Evolutionary conservation across 2,797 vertebrate genomes (phyloP), one percentile per base, ranked within the genome.

Genomic region (Halcyon leucocephala): DNA sequence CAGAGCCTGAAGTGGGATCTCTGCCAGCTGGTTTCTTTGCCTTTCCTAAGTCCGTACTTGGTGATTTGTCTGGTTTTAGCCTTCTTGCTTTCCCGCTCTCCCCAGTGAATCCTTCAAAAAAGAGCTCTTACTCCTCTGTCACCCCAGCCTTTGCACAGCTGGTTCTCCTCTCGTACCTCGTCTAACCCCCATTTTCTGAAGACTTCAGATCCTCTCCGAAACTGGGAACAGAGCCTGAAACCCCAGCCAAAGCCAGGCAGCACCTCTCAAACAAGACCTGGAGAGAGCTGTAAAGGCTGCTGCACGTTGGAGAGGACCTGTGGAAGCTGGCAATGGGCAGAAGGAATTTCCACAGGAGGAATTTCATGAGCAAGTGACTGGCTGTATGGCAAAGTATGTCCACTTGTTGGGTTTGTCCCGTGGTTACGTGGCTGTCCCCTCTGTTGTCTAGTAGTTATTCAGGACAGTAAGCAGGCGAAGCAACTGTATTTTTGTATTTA

Each of bases 391-490:
- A 73, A 85, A 90, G 82, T 46, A 29, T 33, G 67, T 86, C 28
- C 31, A 60, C 15, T 37, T 57, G 42, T 51, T 76, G 58, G n/a
- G 37, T 86, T 92, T 60, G 51, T 92, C 85, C 73, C 77, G 31
- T 65, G 54, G 61, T 71, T 79, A 28, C 0, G 18, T 52, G 65
- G 86, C 84, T 48, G 64, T 31, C 79, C 86, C 29, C n/a, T n/a
- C 70, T 60, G 82, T 83, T 80, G 69, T 88, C 90, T 82, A 86
- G 70, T 81, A 71, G 66, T 64, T 86, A 90, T 74, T 26, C 76
- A 66, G 87, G 87, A 85, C 49, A 81, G 44, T 46, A 83, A 82
- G 76, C 69, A 93, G 76, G 61, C 91, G 48, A 78, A 93, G 39
- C 79, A 76, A 65, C 41, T 85, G 89, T 80, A 86, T 77, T 90